phyloP scores from a whole-genome alignment of 1,140 invertebrate species.

The Phthorimaea operculella region DNA sequence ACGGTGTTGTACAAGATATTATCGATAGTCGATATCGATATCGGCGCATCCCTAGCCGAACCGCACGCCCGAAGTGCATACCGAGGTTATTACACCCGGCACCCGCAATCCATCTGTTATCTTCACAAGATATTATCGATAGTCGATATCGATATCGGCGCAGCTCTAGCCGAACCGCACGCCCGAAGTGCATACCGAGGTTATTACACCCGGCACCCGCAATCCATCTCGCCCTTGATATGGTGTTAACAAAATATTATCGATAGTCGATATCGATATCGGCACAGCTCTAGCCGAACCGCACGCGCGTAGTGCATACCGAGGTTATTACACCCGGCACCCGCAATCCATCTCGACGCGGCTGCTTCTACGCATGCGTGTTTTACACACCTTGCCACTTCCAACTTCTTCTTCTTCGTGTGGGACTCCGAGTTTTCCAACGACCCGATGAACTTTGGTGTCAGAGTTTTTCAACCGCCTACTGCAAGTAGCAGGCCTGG shows the following conservation, averaged over 20 bases:
- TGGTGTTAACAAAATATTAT: too few species aligned
- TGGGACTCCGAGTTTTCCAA: too few species aligned
- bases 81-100: slow-evolving; percentile 31
- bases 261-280: neutral
- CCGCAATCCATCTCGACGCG: slow-evolving; percentile 25
- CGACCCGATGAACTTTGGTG: too few species aligned
- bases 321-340: slow-evolving; percentile 32
- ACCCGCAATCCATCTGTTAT: slow-evolving; percentile 28
- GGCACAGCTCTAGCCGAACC: neutral
- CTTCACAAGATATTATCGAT: too few species aligned
- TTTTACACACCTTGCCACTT: slow-evolving; percentile 21
- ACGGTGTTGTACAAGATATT: too few species aligned
- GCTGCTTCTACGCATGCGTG: slow-evolving; percentile 14
- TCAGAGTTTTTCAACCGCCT: too few species aligned
- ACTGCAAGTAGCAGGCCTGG: too few species aligned
- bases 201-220: slow-evolving; percentile 29
- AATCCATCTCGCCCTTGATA: slow-evolving; percentile 19
- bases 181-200: slow-evolving; percentile 13
- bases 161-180: too few species aligned
- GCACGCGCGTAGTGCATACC: neutral
- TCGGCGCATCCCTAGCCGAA: too few species aligned
- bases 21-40: too few species aligned
- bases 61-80: neutral
- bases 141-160: too few species aligned
- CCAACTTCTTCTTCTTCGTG: too few species aligned